Conservation (phyloP, 1,140 invertebrate species). For the Drosophila sucinea region DNA sequence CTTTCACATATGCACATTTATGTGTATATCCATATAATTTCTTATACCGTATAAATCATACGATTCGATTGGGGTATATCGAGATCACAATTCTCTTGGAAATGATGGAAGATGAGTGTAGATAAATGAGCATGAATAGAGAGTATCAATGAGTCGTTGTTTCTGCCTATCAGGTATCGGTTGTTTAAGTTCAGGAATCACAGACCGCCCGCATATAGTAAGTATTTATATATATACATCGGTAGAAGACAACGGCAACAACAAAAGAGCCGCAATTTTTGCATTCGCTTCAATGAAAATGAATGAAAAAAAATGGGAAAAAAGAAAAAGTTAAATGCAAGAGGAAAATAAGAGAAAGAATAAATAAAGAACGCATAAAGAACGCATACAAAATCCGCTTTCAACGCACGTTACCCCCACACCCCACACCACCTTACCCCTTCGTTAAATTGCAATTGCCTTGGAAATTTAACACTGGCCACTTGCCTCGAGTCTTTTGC, state of each 20-base stretch:
- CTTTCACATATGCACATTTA: neutral
- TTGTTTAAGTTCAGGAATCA: slow-evolving; percentile 60
- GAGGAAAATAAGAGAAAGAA: slow-evolving; percentile 13
- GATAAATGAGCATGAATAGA: neutral
- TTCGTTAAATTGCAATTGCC: slow-evolving; percentile 56
- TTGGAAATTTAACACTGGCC: slow-evolving; percentile 73
- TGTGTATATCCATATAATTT: slow-evolving; percentile 5
- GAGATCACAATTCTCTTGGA: neutral
- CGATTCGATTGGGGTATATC: neutral
- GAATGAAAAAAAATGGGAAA: neutral
- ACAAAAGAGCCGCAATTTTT: slow-evolving; percentile 43
- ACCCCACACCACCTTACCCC: neutral
- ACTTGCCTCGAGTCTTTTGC: slow-evolving; percentile 20
- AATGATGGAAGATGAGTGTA: neutral
- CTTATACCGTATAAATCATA: neutral
- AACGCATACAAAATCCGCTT: slow-evolving; percentile 23
- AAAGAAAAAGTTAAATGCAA: slow-evolving; percentile 16
- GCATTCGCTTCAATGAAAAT: slow-evolving; percentile 13
- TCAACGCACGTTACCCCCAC: slow-evolving; percentile 2
- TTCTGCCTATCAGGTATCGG: neutral
- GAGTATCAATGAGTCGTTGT: neutral
- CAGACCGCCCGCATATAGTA: slow-evolving; percentile 52
- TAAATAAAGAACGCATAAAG: slow-evolving; percentile 10
- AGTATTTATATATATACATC: slow-evolving; percentile 5
- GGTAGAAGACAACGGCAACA: slow-evolving; percentile 18